Evolutionary conservation across 1,140 invertebrate genomes (phyloP).

Genomic region (Orussus abietinus): DNA sequence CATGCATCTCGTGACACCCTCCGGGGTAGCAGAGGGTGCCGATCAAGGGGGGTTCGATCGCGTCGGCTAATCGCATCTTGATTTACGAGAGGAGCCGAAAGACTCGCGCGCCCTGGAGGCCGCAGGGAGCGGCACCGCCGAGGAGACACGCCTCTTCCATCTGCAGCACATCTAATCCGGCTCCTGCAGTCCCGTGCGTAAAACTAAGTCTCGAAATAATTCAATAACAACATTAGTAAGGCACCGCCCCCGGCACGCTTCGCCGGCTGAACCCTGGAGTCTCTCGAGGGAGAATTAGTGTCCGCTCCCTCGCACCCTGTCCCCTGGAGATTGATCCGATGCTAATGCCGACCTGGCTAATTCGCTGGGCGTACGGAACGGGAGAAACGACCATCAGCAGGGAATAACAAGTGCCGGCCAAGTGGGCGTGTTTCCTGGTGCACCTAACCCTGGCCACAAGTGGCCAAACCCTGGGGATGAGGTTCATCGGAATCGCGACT

Average conservation of each 20-base stretch:
- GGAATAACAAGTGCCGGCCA: too few species aligned
- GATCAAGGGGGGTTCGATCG: slow-evolving; percentile 9
- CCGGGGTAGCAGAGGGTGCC: neutral
- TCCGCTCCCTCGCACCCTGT: slow-evolving; percentile 14
- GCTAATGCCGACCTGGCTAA: slow-evolving; percentile 35
- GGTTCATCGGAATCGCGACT: slow-evolving; percentile 10
- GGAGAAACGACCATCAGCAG: slow-evolving; percentile 13
- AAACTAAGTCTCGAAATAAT: slow-evolving; percentile 49
- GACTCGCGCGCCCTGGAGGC: too few species aligned
- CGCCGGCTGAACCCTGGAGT: slow-evolving; percentile 13
- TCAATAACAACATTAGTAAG: slow-evolving; percentile 43
- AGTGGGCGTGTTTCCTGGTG: neutral
- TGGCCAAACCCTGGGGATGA: slow-evolving; percentile 11
- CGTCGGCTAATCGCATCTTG: slow-evolving; percentile 43
- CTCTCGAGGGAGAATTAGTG: slow-evolving; percentile 25
- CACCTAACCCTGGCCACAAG: slow-evolving; percentile 14
- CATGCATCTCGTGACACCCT: neutral
- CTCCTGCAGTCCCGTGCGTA: slow-evolving; percentile 34
- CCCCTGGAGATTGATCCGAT: slow-evolving; percentile 35
- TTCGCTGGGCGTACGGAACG: slow-evolving; percentile 23
- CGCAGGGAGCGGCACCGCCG: slow-evolving; percentile 19
- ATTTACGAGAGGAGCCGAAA: slow-evolving; percentile 40
- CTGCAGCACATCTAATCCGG: slow-evolving; percentile 35
- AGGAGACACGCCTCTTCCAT: slow-evolving; percentile 39
- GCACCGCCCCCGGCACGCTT: slow-evolving; percentile 21